A percentile compares a stretch with the other conserved stretches of the same genome.
phyloP scores from a whole-genome alignment of 1,140 invertebrate species.

The Conus ventricosus region DNA sequence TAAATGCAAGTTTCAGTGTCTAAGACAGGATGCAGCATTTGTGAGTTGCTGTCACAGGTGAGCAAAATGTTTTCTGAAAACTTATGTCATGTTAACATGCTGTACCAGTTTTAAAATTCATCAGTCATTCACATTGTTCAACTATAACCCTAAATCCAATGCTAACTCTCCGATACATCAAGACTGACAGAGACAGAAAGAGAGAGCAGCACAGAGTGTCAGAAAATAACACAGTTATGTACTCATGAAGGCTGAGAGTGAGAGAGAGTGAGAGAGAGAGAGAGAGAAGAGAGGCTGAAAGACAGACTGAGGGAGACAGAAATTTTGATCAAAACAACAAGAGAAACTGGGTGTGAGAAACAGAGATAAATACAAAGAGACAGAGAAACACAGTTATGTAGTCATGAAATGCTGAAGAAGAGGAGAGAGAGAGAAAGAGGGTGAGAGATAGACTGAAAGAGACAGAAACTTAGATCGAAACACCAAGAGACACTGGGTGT shows the following conservation, averaged over 20 bases:
- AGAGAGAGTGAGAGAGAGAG: slow-evolving; percentile 31
- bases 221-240: slow-evolving; percentile 1
- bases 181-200: too few relatives aligned
- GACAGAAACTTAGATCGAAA: slow-evolving; percentile 16
- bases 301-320: slow-evolving; percentile 3
- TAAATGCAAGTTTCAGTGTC: too few relatives aligned
- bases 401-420: not conserved
- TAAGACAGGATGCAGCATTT: too few relatives aligned
- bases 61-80: too few relatives aligned
- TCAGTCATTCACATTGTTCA: too few relatives aligned
- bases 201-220: not conserved
- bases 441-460: not conserved
- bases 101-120: too few relatives aligned
- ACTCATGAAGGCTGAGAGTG: not conserved
- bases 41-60: too few relatives aligned
- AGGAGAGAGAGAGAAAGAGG: not conserved
- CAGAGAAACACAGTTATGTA: not conserved
- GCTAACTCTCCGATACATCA: too few relatives aligned
- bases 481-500: not conserved
- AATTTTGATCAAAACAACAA: not conserved
- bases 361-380: not conserved
- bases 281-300: not conserved
- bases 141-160: too few relatives aligned
- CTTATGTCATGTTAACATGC: too few relatives aligned
- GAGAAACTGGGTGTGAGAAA: slow-evolving; percentile 9